Conservation (phyloP, 2,797 vertebrate species). For the Cuculus canorus region DNA sequence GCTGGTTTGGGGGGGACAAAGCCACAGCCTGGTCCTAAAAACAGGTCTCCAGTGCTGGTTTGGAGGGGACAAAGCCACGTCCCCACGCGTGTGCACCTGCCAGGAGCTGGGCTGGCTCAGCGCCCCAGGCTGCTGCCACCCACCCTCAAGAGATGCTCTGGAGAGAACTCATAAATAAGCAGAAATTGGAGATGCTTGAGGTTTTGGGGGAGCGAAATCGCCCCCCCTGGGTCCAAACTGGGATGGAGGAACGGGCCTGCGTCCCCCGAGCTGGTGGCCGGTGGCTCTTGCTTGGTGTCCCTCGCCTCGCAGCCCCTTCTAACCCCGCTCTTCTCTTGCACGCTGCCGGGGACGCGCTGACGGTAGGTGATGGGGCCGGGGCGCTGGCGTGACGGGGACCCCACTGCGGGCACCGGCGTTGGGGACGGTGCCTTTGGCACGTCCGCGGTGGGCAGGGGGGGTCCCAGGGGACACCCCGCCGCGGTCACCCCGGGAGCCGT, state of each 20-base stretch:
- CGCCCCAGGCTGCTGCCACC: neutral
- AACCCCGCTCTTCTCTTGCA: constrained; percentile 72
- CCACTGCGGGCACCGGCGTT: fast-evolving
- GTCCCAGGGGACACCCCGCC: neutral
- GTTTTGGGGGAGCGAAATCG: neutral
- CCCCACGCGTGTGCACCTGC: neutral
- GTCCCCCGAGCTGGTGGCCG: neutral
- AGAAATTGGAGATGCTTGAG: neutral
- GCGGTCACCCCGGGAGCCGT: neutral
- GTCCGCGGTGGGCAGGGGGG: neutral
- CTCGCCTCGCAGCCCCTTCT: constrained; percentile 10
- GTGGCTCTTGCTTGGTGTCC: constrained; percentile 9
- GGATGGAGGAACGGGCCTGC: neutral
- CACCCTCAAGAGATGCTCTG: fast-evolving
- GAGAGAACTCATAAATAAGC: neutral
- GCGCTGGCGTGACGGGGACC: neutral
- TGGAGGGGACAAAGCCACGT: neutral
- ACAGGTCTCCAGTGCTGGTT: no score
- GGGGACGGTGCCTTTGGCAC: neutral
- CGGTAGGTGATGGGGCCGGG: constrained; percentile 57
- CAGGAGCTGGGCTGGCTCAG: neutral
- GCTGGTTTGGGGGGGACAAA: no score
- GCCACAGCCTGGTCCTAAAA: neutral
- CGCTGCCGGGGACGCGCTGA: constrained; percentile 63
- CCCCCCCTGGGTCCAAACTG: neutral